Percentiles rank a stretch among this genome's conserved stretches.
phyloP scores from a whole-genome alignment of 1,140 invertebrate genomes.

The Drosophila punjabiensis region DNA sequence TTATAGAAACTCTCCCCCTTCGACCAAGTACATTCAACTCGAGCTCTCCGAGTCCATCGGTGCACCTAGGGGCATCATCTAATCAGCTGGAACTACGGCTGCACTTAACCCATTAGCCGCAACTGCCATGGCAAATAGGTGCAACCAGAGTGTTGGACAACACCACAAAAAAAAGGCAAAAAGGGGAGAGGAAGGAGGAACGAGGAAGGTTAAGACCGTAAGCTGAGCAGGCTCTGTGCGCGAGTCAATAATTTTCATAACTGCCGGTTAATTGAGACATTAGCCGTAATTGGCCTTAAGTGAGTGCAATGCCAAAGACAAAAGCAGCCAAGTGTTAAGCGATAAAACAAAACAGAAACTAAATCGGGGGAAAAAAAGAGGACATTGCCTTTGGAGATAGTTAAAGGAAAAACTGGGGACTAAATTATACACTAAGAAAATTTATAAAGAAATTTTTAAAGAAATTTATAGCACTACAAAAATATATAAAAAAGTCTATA shows the following conservation, averaged over 20 bases:
- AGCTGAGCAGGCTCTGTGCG: conserved; percentile 30
- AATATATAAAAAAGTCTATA: neutral
- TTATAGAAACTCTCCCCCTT: conserved; percentile 10
- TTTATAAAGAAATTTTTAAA: neutral
- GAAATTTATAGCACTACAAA: neutral
- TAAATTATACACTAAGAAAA: neutral
- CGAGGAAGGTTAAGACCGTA: conserved; percentile 34
- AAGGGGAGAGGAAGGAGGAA: neutral
- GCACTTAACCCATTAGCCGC: conserved; percentile 56
- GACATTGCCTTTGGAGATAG: conserved; percentile 45
- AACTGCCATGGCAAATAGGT: conserved; percentile 37
- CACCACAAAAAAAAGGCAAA: neutral
- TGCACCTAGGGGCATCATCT: conserved; percentile 42
- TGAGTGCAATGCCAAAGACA: conserved; percentile 69
- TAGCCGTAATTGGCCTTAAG: conserved; percentile 78
- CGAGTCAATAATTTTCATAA: conserved; percentile 82
- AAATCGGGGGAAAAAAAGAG: conserved; percentile 25
- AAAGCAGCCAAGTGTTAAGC: conserved; percentile 70
- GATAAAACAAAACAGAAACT: conserved; percentile 30
- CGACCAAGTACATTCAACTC: conserved; percentile 36
- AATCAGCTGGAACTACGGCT: conserved; percentile 36
- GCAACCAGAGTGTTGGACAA: conserved; percentile 12
- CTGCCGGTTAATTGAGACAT: conserved; percentile 81
- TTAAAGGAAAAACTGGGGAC: neutral
- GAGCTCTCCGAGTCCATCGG: conserved; percentile 10